Evolutionary conservation across 2,888 invertebrate genomes (phyloP).

Genomic region (Aspidapion aeneum): DNA sequence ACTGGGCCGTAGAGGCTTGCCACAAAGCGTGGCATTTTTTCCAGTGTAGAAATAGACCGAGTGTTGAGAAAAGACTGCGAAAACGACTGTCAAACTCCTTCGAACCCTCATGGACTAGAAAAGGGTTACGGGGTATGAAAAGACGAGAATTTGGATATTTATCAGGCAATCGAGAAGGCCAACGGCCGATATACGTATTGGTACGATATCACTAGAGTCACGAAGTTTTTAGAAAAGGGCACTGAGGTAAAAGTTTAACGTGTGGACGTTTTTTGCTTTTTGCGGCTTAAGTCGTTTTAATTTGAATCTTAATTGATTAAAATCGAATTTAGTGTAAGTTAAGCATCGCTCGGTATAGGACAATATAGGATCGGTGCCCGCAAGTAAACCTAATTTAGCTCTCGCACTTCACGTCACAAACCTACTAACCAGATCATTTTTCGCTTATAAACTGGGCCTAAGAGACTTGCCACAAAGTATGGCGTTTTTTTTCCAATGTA

Average conservation of each 20-base stretch:
- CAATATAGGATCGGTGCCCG: too few relatives aligned
- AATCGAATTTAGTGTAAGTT: too few relatives aligned
- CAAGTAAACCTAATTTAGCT: too few relatives aligned
- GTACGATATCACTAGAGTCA: constrained; percentile 21
- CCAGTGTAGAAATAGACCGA: constrained; percentile 91
- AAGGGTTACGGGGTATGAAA: constrained; percentile 77
- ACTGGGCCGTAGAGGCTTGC: constrained; percentile 88
- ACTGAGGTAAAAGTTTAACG: neutral
- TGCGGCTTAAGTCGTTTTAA: too few relatives aligned
- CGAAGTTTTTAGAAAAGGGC: neutral
- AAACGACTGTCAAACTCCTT: constrained; percentile 85
- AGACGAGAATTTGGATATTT: constrained; percentile 78
- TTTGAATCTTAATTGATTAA: too few relatives aligned
- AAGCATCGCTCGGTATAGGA: too few relatives aligned
- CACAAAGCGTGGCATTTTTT: constrained; percentile 94
- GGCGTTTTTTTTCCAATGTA: constrained; percentile 92
- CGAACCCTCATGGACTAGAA: constrained; percentile 86
- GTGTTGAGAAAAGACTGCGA: constrained; percentile 89
- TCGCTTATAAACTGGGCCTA: constrained; percentile 82
- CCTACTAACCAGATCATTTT: constrained; percentile 86
- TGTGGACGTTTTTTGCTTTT: neutral
- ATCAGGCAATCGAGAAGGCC: constrained; percentile 63
- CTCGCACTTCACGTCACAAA: constrained; percentile 88
- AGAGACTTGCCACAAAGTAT: constrained; percentile 90
- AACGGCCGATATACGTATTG: constrained; percentile 35